Base-by-base conservation (phyloP, 2,113 vertebrate genomes). In the Phoxinus phoxinus region DNA sequence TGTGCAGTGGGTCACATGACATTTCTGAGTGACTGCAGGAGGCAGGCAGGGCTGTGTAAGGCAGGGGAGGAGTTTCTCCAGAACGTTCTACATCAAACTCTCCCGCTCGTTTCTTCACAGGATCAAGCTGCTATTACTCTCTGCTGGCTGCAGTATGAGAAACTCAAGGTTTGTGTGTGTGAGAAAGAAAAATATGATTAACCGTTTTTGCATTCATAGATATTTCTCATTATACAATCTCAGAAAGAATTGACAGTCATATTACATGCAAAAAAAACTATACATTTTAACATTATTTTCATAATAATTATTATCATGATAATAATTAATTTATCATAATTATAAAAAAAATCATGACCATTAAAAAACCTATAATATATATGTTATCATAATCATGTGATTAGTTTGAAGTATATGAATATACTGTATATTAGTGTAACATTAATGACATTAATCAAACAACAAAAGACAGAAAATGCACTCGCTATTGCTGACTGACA, bases 61-160 rank as follows among this genome's bases (percentile, higher is more conserved):
- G 96, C 96, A 79, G 97, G 97, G 1, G 98, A 98, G 88, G 95
- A 93, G 84, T 98, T 99, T 88, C 90, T 99, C 86, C 94, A 94
- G 69, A 95, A 95, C 11, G 76, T 97, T 81, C 95, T 98, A 65
- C 93, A 94, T 37, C 93, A 95, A 84, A 89, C 95, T 0, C 91
- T 95, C 76, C 96, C 92, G 1, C 79, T 96, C 2, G 92, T 97
- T 87, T 89, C 95, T 15, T 92, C 90, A 75, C 86, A 91, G 44
- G 95, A 97, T 82, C 94, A 94, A 88, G 92, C 93, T 21, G 87
- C 89, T 71, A 91, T 98, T 37, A 94, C 94, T 1, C 85, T 95
- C 85, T 95, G 92, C 90, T 96, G 96, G 96, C 90, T 99, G n/a
- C 96, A 90, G 86, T 97, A 99, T 10, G 97, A 99, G 94, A 96